Percentiles rank a stretch among this genome's conserved stretches.
Conservation (phyloP, 2,888 invertebrate genomes). For the Catocala fraxini region DNA sequence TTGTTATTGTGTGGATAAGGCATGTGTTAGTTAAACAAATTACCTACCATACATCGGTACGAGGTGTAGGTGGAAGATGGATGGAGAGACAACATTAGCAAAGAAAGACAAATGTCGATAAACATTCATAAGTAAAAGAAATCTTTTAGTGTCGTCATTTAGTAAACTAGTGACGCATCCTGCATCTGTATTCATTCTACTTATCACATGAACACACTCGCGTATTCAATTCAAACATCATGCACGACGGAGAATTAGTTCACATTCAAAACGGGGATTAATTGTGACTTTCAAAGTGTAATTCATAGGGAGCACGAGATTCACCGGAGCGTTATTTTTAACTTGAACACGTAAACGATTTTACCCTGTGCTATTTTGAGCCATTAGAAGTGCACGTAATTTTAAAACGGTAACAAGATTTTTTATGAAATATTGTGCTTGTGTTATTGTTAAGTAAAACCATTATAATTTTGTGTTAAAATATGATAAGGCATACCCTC, state of each 20-base stretch:
- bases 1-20: too few species aligned
- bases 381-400: constrained; percentile 7
- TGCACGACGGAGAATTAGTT: not conserved
- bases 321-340: constrained; percentile 1
- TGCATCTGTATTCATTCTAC: not conserved
- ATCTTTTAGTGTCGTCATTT: too few species aligned
- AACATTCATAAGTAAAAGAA: not conserved
- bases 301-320: constrained; percentile 5
- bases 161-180: not conserved
- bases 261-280: not conserved
- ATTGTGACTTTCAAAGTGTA: constrained; percentile 1
- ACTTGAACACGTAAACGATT: constrained; percentile 10
- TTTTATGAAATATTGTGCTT: constrained; percentile 6
- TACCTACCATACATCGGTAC: too few species aligned
- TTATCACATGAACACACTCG: constrained; percentile 1
- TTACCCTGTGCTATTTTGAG: constrained; percentile 13
- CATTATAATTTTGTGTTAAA: too few species aligned
- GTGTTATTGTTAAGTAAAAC: not conserved
- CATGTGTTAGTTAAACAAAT: too few species aligned
- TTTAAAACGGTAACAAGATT: constrained; percentile 5
- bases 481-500: too few species aligned
- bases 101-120: not conserved
- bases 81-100: not conserved
- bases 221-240: constrained; percentile 4
- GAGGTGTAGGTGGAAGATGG: not conserved